Base-by-base conservation (phyloP, 1,140 invertebrate genomes). In the Macrosteles quadrilineatus region DNA sequence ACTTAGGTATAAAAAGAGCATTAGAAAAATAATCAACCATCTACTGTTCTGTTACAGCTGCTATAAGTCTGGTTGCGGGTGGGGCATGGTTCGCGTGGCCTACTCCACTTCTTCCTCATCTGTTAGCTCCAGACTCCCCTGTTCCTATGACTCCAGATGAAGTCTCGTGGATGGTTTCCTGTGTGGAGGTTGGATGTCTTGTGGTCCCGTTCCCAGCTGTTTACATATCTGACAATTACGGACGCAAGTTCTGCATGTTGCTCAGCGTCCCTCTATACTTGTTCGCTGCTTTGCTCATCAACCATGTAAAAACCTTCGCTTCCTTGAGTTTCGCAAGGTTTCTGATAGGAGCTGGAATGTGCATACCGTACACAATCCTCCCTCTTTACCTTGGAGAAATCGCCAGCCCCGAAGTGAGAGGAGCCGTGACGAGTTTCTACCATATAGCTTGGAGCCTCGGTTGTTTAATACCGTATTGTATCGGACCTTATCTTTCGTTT, bases 321-420 rank as follows among this genome's bases (percentile, higher is more conserved):
- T 4, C 67, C 21, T 43, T 75, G 1, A 72, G 67, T 53, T 29
- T 75, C 0, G 72, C 73, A 27, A 32, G 71, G 30, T 45, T 74
- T 21, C 55, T 76, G 0, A 63, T 67, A 63, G 73, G 73, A 67
- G 75, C 93, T 12, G 86, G 85, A 6, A 83, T 90, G 1, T 90
- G 92, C 1, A 85, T 91, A 72, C 82, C 88, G 0, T 93, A 91
- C 78, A 90, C 91, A 0, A 86, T 88, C 17, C 84, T 88, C 1
- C 92, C 93, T 0, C 91, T 95, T 84, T 97, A 95, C 78, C 86
- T 93, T 69, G 92, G 92, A 40, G 94, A 96, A 82, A 94, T 95
- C 31, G 88, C 76, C 1, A 72, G 64, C 21, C 62, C 72, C 0
- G 40, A 71, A 4, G 81, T 75, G 23, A 71, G 76, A 9, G 76